phyloP scores from a whole-genome alignment of 2,888 invertebrate genomes.

The Clusia tigrina region DNA sequence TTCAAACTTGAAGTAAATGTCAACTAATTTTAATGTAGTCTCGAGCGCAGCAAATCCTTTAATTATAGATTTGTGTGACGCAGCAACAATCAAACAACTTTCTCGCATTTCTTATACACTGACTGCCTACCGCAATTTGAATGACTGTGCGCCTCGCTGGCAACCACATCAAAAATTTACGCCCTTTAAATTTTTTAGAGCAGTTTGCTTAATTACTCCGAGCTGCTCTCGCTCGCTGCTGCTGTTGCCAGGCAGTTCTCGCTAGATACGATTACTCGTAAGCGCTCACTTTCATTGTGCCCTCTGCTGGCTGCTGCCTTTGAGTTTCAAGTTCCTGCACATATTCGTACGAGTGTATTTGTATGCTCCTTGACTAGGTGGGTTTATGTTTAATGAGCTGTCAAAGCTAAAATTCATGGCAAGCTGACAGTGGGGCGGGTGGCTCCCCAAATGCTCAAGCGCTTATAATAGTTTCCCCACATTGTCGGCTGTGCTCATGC shows the following conservation, averaged over 20 bases:
- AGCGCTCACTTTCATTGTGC: too few species aligned
- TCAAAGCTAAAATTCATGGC: conserved; percentile 6
- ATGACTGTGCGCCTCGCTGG: not conserved
- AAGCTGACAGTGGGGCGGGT: not conserved
- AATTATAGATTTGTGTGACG: too few species aligned
- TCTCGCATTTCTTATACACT: too few species aligned
- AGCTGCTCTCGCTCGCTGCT: too few species aligned
- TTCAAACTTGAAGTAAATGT: too few species aligned
- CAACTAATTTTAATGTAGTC: too few species aligned
- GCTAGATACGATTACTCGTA: too few species aligned
- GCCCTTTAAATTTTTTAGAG: not conserved
- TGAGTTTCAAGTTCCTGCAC: not conserved
- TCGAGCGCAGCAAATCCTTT: too few species aligned
- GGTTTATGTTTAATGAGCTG: conserved; percentile 8
- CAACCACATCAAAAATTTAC: not conserved
- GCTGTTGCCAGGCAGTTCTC: too few species aligned
- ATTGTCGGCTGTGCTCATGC: too few species aligned
- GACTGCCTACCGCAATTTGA: too few species aligned
- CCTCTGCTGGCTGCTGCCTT: not conserved
- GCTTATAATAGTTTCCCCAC: not conserved
- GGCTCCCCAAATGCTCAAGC: not conserved
- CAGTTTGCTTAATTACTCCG: conserved; percentile 2
- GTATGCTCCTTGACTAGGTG: not conserved
- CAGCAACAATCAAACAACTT: too few species aligned
- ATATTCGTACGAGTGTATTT: conserved; percentile 5